Evolutionary conservation across 2,888 invertebrate genomes (phyloP), one percentile per base, ranked within the genome.

Genomic region (Lottia gigantea): DNA sequence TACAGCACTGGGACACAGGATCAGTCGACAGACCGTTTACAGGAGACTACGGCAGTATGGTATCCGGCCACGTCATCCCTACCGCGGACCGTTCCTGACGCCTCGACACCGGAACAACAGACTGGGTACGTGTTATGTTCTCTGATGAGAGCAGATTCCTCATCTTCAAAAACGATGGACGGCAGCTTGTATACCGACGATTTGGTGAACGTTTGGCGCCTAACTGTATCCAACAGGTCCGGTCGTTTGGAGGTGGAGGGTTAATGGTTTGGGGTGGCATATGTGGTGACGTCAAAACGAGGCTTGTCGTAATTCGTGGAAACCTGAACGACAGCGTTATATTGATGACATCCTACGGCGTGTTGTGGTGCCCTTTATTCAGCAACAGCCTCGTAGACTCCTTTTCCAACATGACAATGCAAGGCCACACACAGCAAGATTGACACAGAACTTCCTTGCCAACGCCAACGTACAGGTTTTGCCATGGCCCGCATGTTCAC

Each of bases 401-500:
- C 16, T 49, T 49, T 49, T 49, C 49, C 49, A 49, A 49, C 49
- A 49, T 15, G 15, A 6, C 49, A 49, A 49, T 49, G 49, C 49
- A 15, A 49, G 49, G 49, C 49, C 49, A 14, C 49, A 15, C 49
- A 49, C 49, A 49, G 49, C 49, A 49, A 49, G 7, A 47, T n/a
- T 47, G 47, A n/a, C 47, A 47, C 31, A 31, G 31, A 31, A 31
- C 31, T 31, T 31, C 31, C 31, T 31, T 31, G 31, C 31, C 31
- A 31, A 31, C 6, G 31, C 31, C 31, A 31, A 31, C 49, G 49
- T 49, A 49, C 16, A 49, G n/a, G 49, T 49, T 49, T 49, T 15
- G 49, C 49, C 49, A 55, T 55, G n/a, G 55, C 55, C n/a, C n/a
- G 55, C 55, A 55, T 55, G 55, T 55, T 55, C 55, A 55, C n/a